Conservation (phyloP, 2,888 invertebrate species). For the Mystacides longicornis region DNA sequence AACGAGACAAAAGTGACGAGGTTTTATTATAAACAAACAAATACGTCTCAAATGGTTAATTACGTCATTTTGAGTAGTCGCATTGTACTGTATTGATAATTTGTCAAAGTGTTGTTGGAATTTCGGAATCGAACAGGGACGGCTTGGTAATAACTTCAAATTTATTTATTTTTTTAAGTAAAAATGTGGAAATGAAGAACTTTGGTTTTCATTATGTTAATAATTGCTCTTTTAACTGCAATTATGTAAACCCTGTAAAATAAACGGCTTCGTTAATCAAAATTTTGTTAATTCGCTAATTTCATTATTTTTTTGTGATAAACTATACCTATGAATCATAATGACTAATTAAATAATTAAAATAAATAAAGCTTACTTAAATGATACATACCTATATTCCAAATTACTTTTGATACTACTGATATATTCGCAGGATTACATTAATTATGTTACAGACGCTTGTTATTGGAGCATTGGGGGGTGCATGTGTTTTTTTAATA, state of each 20-base stretch:
- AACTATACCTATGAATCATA: not conserved
- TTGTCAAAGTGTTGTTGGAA: not conserved
- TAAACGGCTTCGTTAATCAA: no score
- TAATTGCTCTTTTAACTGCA: no score
- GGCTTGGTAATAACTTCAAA: not conserved
- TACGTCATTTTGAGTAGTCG: not conserved
- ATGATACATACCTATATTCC: no score
- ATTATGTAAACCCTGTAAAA: no score
- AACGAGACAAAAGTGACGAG: not conserved
- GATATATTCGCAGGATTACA: no score
- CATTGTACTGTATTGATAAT: not conserved
- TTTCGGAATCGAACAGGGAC: not conserved
- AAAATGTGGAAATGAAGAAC: not conserved
- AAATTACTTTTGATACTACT: no score
- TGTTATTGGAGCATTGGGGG: no score
- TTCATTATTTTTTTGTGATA: not conserved
- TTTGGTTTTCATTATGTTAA: no score
- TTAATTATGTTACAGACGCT: no score
- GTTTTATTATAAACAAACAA: not conserved
- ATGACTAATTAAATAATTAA: not conserved
- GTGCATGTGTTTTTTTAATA: no score
- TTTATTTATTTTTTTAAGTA: not conserved
- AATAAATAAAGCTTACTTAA: no score
- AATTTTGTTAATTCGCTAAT: no score
- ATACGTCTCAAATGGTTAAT: not conserved